Conservation (phyloP, 2,888 invertebrate species). For the Diaphora mendica region DNA sequence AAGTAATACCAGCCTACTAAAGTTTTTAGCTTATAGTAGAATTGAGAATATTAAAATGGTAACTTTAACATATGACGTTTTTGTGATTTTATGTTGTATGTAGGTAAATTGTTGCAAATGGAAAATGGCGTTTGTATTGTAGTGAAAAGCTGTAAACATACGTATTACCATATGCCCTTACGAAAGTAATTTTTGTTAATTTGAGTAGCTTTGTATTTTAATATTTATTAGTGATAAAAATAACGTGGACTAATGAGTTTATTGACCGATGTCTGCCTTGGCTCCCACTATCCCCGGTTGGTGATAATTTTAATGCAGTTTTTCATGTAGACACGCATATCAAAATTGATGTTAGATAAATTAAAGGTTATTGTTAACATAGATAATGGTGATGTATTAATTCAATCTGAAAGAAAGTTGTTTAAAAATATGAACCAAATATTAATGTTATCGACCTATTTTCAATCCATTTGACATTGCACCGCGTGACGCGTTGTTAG, state of each 20-base stretch:
- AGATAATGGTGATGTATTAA: background rate
- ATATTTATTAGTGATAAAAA: constrained; percentile 64
- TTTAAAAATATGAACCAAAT: constrained; percentile 15
- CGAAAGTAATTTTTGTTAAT: constrained; percentile 48
- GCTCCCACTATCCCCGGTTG: constrained; percentile 85
- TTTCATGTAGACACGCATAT: constrained; percentile 10
- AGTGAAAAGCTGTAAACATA: constrained; percentile 78
- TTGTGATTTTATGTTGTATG: constrained; percentile 42
- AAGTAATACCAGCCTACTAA: background rate
- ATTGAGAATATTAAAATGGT: constrained; percentile 16
- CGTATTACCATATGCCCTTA: constrained; percentile 58
- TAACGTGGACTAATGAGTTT: constrained; percentile 83
- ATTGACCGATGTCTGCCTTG: constrained; percentile 86
- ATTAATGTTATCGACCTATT: constrained; percentile 71
- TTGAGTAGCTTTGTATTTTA: constrained; percentile 50
- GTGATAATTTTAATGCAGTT: constrained; percentile 53
- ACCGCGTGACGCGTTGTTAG: constrained; percentile 81
- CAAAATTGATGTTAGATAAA: constrained; percentile 21
- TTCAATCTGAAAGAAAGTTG: background rate
- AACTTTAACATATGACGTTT: constrained; percentile 43
- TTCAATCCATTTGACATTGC: constrained; percentile 76
- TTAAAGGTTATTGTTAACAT: constrained; percentile 3
- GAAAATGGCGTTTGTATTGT: constrained; percentile 84
- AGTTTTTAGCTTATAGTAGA: background rate
- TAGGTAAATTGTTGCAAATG: constrained; percentile 44